These are phyloP conservation scores for Palloptera scutellata DNA, from an alignment of 2,888 invertebrate species.

Conservation along the genomic window DNA sequence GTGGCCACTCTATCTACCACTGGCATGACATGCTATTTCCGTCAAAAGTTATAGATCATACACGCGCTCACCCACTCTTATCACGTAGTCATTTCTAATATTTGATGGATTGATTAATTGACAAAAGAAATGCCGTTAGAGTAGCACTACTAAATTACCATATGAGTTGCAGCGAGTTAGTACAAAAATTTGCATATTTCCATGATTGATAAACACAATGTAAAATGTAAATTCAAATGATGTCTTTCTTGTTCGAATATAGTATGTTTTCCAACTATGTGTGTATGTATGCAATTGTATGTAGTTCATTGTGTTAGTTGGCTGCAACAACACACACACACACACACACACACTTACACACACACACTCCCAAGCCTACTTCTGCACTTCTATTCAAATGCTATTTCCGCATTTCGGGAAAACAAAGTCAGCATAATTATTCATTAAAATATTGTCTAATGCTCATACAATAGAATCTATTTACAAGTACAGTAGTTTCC, in stretches of 20 bases:
- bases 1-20: too few species aligned
- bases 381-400: too few species aligned
- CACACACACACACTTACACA: neutral
- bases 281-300: constrained; percentile 23
- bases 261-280: constrained; percentile 6
- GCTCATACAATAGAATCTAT: too few species aligned
- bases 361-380: neutral
- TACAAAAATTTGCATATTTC: constrained; percentile 1
- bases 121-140: constrained; percentile 56
- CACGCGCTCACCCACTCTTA: too few species aligned
- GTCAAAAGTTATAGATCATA: too few species aligned
- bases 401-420: too few species aligned
- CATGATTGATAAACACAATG: neutral
- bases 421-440: too few species aligned
- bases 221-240: neutral
- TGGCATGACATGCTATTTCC: too few species aligned
- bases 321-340: constrained; percentile 9
- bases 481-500: too few species aligned
- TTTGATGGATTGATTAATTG: constrained; percentile 59
- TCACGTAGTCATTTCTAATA: too few species aligned
- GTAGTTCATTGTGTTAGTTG: constrained; percentile 50
- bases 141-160: constrained; percentile 22
- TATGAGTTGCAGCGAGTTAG: neutral
- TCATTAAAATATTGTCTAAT: too few species aligned
- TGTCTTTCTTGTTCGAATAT: neutral